Conservation (phyloP, 2,797 vertebrate species). For the Okamejei kenojei region DNA sequence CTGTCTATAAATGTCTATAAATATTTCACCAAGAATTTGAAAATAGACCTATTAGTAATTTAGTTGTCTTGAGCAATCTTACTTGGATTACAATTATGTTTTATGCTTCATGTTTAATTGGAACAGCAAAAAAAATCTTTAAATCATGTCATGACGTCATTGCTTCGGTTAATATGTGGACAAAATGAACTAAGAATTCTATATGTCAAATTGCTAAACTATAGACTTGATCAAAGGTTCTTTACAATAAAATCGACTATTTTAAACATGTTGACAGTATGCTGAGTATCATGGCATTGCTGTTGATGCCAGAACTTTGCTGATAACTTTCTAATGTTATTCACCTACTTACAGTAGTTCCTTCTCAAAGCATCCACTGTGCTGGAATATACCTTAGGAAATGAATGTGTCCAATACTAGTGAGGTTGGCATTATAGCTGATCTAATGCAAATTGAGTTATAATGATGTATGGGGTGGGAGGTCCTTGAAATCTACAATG, state of each 20-base stretch:
- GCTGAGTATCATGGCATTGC: not conserved
- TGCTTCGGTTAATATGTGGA: not conserved
- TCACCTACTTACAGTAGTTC: not conserved
- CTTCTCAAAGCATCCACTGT: not conserved
- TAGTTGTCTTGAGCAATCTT: slow-evolving; percentile 35
- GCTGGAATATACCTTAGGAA: not conserved
- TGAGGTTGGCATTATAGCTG: not conserved
- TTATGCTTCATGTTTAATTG: slow-evolving; percentile 16
- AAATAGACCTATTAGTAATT: slow-evolving; percentile 23
- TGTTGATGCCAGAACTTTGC: not conserved
- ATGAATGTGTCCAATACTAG: not conserved
- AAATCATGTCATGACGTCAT: not conserved
- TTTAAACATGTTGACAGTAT: not conserved
- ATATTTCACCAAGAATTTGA: slow-evolving; percentile 20
- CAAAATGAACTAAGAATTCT: not conserved
- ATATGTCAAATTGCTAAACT: not conserved
- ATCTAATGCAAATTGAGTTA: not conserved
- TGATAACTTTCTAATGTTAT: not conserved
- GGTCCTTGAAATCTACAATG: not conserved
- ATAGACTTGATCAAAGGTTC: not conserved
- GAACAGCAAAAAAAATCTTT: slow-evolving; percentile 27
- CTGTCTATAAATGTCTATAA: slow-evolving; percentile 4
- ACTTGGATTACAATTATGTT: slow-evolving; percentile 36
- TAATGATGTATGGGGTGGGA: not conserved
- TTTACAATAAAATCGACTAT: not conserved